phyloP scores from a whole-genome alignment of 2,113 vertebrate species.

The Perca schrenkii region DNA sequence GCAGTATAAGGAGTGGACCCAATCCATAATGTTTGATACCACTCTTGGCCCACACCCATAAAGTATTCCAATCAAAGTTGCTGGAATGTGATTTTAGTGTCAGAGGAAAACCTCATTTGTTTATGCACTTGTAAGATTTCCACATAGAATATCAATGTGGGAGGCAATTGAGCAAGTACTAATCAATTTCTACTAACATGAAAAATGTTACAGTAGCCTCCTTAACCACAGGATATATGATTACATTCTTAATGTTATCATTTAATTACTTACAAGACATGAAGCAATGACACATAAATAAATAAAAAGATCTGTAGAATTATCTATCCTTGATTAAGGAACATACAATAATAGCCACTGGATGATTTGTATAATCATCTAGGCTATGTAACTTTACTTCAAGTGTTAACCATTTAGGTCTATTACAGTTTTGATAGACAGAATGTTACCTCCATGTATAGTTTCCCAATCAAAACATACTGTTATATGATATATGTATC shows the following conservation, averaged over 20 bases:
- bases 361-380: neutral
- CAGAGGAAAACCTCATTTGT: slow-evolving; percentile 66
- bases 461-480: neutral
- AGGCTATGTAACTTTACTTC: neutral
- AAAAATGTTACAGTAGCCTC: slow-evolving; percentile 47
- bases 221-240: slow-evolving; percentile 45
- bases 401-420: neutral
- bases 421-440: neutral
- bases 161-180: slow-evolving; percentile 56
- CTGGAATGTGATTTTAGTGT: slow-evolving; percentile 66
- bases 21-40: slow-evolving; percentile 77
- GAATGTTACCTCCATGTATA: neutral
- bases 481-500: too few species aligned
- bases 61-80: slow-evolving; percentile 75
- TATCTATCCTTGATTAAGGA: neutral
- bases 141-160: slow-evolving; percentile 66
- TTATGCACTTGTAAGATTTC: slow-evolving; percentile 61
- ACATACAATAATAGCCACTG: neutral
- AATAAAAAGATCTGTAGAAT: slow-evolving; percentile 1
- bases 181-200: slow-evolving; percentile 66
- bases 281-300: neutral
- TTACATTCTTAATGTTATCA: slow-evolving; percentile 27
- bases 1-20: slow-evolving; percentile 72
- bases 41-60: slow-evolving; percentile 70
- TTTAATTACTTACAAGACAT: slow-evolving; percentile 41